Conservation (phyloP, 2,888 invertebrate genomes). For the Eudemis profundana region DNA sequence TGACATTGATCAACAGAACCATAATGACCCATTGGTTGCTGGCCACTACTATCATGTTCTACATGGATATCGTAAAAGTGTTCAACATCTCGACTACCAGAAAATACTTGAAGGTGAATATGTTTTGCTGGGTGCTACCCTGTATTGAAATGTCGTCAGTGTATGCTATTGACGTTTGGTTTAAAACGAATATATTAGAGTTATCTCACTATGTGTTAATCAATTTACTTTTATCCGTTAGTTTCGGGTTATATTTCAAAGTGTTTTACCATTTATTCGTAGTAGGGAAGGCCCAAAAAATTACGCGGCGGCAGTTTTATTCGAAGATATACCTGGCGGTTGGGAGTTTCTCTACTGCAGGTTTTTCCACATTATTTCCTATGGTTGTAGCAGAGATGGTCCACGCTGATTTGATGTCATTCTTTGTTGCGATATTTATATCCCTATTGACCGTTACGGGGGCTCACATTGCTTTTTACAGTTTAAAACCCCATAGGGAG, state of each 20-base stretch:
- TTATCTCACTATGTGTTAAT: background rate
- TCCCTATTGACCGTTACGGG: background rate
- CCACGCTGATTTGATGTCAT: background rate
- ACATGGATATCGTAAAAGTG: background rate
- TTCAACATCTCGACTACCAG: background rate
- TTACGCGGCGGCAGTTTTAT: background rate
- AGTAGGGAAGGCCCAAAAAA: background rate
- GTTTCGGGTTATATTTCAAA: background rate
- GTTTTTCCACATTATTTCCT: background rate
- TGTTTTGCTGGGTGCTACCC: background rate
- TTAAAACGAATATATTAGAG: background rate
- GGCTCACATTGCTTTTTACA: background rate
- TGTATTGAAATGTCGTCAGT: background rate
- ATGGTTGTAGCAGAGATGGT: background rate
- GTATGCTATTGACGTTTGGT: background rate
- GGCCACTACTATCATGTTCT: background rate
- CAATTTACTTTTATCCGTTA: background rate
- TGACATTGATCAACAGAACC: background rate
- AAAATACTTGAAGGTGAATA: conserved; percentile 1
- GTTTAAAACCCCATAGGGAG: background rate
- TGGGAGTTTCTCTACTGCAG: background rate
- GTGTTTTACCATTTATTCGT: background rate
- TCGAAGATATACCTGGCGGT: background rate
- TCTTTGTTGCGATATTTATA: background rate
- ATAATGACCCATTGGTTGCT: background rate